Conservation (phyloP, 2,113 vertebrate species). For the Setophaga coronata region DNA sequence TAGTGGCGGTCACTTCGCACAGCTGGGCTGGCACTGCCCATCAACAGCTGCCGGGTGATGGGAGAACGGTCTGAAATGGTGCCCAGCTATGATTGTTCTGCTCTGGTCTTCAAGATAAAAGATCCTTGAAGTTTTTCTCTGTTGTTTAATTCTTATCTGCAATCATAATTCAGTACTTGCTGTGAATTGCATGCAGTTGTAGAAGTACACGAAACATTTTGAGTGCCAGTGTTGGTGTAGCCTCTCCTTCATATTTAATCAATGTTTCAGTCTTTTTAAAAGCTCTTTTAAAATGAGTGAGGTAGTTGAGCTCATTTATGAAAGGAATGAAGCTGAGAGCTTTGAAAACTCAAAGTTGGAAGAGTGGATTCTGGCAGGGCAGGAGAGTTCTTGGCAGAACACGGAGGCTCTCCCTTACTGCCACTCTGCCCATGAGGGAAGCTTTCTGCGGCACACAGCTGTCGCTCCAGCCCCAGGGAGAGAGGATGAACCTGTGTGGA, state of each 20-base stretch:
- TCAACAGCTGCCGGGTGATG: background rate
- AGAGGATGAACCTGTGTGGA: background rate
- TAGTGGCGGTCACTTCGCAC: constrained; percentile 64
- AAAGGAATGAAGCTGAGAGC: background rate
- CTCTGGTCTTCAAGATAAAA: background rate
- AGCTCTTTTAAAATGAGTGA: background rate
- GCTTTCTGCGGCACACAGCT: background rate
- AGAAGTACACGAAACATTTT: background rate
- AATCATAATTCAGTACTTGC: background rate
- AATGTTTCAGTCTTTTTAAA: background rate
- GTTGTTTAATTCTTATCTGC: background rate
- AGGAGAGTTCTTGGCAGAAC: background rate
- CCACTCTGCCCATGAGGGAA: background rate
- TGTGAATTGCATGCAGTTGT: background rate
- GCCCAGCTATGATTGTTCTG: background rate
- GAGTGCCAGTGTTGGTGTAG: rapidly evolving
- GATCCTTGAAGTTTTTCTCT: background rate
- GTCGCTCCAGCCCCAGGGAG: background rate
- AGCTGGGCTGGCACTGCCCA: constrained; percentile 1
- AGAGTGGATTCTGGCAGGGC: background rate
- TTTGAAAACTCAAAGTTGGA: background rate
- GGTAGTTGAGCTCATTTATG: background rate
- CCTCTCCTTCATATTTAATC: background rate
- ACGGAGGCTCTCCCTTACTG: background rate
- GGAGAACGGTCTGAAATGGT: background rate